These are phyloP conservation scores for Umimayanthus chanpuru DNA, from an alignment of 92 coral and sea anemone species.

Conservation along the genomic window DNA sequence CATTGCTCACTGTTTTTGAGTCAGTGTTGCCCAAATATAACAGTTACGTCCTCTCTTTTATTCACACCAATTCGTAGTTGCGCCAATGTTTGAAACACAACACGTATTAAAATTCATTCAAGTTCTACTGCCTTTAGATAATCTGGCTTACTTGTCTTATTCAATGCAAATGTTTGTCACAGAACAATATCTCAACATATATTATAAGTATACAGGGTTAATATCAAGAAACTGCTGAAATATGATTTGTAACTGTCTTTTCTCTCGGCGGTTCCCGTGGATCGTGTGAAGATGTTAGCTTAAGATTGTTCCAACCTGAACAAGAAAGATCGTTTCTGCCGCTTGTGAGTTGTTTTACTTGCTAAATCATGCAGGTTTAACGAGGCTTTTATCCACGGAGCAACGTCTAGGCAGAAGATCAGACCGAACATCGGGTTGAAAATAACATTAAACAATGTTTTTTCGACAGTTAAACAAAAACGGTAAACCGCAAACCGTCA, in stretches of 20 bases:
- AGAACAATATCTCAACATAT: not conserved
- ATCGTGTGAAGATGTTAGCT: not conserved
- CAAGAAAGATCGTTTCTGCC: not conserved
- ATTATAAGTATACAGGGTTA: no score
- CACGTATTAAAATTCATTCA: not conserved
- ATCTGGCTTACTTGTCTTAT: not conserved
- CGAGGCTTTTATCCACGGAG: not conserved
- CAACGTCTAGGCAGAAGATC: constrained; percentile 15
- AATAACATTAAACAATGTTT: not conserved
- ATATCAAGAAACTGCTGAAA: not conserved
- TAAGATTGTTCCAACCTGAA: not conserved
- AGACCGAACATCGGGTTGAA: not conserved
- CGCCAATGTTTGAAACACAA: constrained; percentile 19
- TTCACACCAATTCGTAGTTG: not conserved
- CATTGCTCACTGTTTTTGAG: constrained; percentile 47
- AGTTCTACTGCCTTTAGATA: not conserved
- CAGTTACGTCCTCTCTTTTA: not conserved
- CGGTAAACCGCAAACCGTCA: not conserved
- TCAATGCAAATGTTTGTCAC: no score
- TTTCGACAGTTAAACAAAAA: not conserved
- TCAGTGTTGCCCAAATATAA: not conserved
- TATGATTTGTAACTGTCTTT: not conserved
- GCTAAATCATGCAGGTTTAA: not conserved
- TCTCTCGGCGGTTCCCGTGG: not conserved
- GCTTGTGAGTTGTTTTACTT: not conserved